Conservation (phyloP, 2,888 invertebrate species). For the Leptinotarsa tumamoca region DNA sequence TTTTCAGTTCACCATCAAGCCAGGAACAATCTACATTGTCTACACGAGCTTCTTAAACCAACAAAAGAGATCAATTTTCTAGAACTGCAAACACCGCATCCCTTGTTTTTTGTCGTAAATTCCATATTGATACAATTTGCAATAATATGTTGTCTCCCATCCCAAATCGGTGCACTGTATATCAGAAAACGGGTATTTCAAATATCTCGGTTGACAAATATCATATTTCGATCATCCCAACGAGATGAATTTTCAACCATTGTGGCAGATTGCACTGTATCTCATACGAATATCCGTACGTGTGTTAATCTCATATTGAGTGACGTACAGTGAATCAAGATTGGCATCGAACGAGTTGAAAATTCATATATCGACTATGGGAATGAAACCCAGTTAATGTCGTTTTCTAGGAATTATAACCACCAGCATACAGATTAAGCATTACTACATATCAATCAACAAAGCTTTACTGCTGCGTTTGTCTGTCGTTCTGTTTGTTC, state of each 20-base stretch:
- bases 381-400: not conserved
- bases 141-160: conserved; percentile 7
- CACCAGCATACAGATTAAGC: not conserved
- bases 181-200: not conserved
- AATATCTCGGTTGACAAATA: conserved; percentile 17
- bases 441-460: not conserved
- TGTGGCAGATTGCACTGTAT: conserved; percentile 20
- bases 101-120: not conserved
- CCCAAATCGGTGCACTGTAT: not conserved
- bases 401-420: not conserved
- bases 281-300: conserved; percentile 11
- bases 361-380: conserved; percentile 3
- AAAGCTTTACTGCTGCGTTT: too few relatives aligned
- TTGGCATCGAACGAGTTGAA: conserved; percentile 15
- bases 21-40: not conserved
- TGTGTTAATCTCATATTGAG: conserved; percentile 14
- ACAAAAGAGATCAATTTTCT: not conserved
- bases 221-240: conserved; percentile 18
- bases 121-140: conserved; percentile 2
- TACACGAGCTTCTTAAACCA: not conserved
- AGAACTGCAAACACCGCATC: not conserved
- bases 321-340: conserved; percentile 9
- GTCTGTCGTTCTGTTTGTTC: too few relatives aligned
- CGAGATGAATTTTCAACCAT: conserved; percentile 20
- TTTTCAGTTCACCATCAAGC: not conserved